Evolutionary conservation across 2,888 invertebrate genomes (phyloP), one percentile per base, ranked within the genome.

Genomic region (Brachyopa scutellaris): DNA sequence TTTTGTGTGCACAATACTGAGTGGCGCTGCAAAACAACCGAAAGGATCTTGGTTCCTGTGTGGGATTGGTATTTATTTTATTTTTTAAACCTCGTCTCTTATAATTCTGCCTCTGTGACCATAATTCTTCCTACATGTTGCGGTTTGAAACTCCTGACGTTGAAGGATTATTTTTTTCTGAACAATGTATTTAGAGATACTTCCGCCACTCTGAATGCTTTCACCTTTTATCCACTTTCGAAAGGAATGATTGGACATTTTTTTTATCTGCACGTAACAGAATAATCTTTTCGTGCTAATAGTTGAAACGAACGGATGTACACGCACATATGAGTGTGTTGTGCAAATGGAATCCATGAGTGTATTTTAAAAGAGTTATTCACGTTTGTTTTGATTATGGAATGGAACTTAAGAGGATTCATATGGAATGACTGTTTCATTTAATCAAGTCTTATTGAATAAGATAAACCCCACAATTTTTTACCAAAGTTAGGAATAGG

Each of bases 111-210:
- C n/a, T n/a, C n/a, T n/a, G n/a, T n/a, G n/a, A 55, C 21, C 61
- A 67, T 61, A 53, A 74, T 42, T 67, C 74, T 69, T 67, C 45
- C 45, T 45, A 66, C 74, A 76, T 66, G 61, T 76, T 51, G 45
- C 19, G 67, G 67, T 69, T 59, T 53, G 42, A 59, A 59, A 31
- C 53, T 51, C 74, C 51, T 31, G 36, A 67, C 53, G 33, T 7
- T 29, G 23, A 67, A 45, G 67, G 67, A 76, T 38, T 61, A n/a
- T 9, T 23, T 19, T 21, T n/a, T 11, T 21, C 9, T 8, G 29
- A 59, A 31, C 21, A 19, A 3, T 62, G 72, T 51, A 45, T 45
- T 72, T 53, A 13, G 36, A 21, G 49, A 31, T 21, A 59, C 15
- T 51, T 33, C 31, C 47, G 61, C 38, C 19, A 38, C 36, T 45